phyloP scores from a whole-genome alignment of 1,140 invertebrate genomes.

The Zaprionus tsacasi region DNA sequence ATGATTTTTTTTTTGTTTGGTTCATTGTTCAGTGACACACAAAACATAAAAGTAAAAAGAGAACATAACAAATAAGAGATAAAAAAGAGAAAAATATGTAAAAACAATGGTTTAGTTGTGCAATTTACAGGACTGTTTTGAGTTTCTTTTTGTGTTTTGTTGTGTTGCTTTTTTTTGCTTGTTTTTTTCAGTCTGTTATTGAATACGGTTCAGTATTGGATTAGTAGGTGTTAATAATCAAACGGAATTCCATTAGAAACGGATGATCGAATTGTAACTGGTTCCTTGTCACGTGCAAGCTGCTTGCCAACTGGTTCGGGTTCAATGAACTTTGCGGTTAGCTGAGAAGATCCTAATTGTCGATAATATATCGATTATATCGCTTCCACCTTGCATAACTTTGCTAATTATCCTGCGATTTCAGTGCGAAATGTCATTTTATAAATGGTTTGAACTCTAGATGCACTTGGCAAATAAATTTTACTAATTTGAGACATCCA shows the following conservation, averaged over 20 bases:
- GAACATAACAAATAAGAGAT: conserved; percentile 83
- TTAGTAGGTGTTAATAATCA: conserved; percentile 2
- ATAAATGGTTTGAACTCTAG: neutral
- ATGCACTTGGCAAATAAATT: neutral
- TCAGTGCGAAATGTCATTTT: neutral
- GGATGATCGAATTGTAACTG: neutral
- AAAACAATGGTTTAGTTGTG: conserved; percentile 72
- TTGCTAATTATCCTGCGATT: neutral
- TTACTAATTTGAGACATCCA: neutral
- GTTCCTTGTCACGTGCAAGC: conserved; percentile 1
- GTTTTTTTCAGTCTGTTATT: conserved; percentile 9
- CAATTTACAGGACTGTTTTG: conserved; percentile 41
- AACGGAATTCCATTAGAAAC: conserved; percentile 4
- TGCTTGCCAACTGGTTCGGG: neutral
- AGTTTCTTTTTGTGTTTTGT: neutral
- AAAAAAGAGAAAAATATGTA: conserved; percentile 72
- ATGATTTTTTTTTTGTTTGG: conserved; percentile 56
- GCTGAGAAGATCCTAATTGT: neutral
- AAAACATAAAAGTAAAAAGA: conserved; percentile 82
- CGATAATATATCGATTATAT: neutral
- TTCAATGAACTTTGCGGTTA: neutral
- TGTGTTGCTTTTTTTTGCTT: conserved; percentile 29
- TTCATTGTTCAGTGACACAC: conserved; percentile 74
- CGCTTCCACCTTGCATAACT: neutral
- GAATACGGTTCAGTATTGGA: conserved; percentile 3